A percentile compares a stretch with the other conserved stretches of the same genome.
These are phyloP conservation scores for Ariolimax columbianus DNA, from an alignment of 2,888 invertebrate genomes.

Conservation along the genomic window DNA sequence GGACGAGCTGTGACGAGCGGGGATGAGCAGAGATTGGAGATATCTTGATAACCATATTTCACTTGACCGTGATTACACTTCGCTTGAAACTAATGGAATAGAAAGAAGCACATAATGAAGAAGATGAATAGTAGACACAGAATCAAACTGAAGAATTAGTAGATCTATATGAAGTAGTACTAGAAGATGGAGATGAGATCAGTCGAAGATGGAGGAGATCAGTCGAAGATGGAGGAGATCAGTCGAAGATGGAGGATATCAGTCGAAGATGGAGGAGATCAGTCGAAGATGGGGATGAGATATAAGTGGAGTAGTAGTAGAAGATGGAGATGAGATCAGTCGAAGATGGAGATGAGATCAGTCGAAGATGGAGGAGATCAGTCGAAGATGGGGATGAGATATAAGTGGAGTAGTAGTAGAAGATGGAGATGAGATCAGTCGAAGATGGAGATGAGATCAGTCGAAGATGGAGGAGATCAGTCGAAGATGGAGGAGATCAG, in stretches of 20 bases:
- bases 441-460: no score
- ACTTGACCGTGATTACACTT: no score
- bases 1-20: no score
- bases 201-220: background rate
- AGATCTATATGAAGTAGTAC: conserved; percentile 18
- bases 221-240: conserved; percentile 14
- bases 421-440: no score
- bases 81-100: no score
- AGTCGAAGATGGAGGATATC: background rate
- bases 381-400: no score
- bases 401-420: conserved; percentile 11
- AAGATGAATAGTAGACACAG: no score
- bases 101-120: no score
- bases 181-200: conserved; percentile 25
- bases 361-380: background rate
- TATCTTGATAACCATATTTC: no score
- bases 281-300: background rate
- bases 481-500: no score
- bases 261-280: background rate
- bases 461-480: no score
- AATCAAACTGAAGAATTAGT: background rate
- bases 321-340: conserved; percentile 6
- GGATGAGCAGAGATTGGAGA: no score
- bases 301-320: conserved; percentile 5
- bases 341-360: background rate